Conservation (phyloP, 2,888 invertebrate genomes). For the Stratiomys singularior region DNA sequence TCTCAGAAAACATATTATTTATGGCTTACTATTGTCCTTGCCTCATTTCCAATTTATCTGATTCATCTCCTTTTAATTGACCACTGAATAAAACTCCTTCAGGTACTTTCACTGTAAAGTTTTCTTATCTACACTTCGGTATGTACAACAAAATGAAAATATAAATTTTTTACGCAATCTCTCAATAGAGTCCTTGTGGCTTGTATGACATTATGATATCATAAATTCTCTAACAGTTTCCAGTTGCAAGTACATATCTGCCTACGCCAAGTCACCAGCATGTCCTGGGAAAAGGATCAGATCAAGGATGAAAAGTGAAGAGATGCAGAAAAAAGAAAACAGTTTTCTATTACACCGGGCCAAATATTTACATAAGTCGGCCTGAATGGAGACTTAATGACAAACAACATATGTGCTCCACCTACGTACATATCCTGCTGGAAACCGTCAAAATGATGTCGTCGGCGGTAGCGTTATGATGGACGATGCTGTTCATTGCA, state of each 20-base stretch:
- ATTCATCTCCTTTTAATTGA: slow-evolving; percentile 26
- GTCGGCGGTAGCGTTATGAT: background rate
- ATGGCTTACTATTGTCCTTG: background rate
- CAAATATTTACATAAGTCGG: slow-evolving; percentile 54
- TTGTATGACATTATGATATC: slow-evolving; percentile 23
- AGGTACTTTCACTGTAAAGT: slow-evolving; percentile 19
- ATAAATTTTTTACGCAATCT: slow-evolving; percentile 43
- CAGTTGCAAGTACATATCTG: background rate
- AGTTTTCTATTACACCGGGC: slow-evolving; percentile 54
- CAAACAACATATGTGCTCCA: slow-evolving; percentile 45
- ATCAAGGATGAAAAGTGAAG: slow-evolving; percentile 18
- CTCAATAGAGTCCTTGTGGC: slow-evolving; percentile 37
- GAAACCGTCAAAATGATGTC: slow-evolving; percentile 38
- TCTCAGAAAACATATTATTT: background rate
- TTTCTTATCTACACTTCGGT: slow-evolving; percentile 16
- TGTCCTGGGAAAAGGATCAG: slow-evolving; percentile 37
- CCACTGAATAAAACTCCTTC: background rate
- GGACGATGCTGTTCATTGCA: background rate
- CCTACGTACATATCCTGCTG: slow-evolving; percentile 11
- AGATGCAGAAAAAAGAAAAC: background rate
- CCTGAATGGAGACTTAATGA: slow-evolving; percentile 50
- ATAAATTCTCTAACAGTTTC: slow-evolving; percentile 16
- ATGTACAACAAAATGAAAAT: slow-evolving; percentile 38
- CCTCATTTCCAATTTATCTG: background rate
- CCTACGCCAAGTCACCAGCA: background rate